These are phyloP conservation scores for Patella caerulea DNA, from an alignment of 2,888 invertebrate genomes.

Conservation along the genomic window DNA sequence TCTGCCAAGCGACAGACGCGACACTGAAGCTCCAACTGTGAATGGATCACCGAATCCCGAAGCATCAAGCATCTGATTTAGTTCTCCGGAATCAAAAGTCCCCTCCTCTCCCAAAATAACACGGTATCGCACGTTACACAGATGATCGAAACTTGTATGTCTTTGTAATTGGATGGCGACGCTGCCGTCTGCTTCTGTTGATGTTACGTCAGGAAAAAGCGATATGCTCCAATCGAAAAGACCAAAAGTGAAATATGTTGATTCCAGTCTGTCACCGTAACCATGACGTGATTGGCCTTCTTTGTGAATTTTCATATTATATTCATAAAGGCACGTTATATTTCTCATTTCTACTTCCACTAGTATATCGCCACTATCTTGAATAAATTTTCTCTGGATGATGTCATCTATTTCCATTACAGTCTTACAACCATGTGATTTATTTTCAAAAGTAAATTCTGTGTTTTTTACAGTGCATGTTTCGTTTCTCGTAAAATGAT, in stretches of 20 bases:
- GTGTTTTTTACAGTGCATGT: conserved; percentile 84
- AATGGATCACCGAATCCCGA: conserved; percentile 63
- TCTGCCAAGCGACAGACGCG: conserved; percentile 53
- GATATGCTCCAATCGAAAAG: conserved; percentile 86
- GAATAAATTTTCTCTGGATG: conserved; percentile 79
- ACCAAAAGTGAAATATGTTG: conserved; percentile 83
- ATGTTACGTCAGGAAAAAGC: conserved; percentile 62
- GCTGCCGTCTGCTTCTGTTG: conserved; percentile 61
- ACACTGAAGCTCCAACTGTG: conserved; percentile 56
- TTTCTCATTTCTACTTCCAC: conserved; percentile 84
- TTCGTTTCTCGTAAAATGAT: conserved; percentile 87
- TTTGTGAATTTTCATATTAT: conserved; percentile 78
- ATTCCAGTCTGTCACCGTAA: conserved; percentile 74
- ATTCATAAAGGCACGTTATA: conserved; percentile 82
- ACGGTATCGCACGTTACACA: conserved; percentile 82
- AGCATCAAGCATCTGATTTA: conserved; percentile 63
- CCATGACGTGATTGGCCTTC: conserved; percentile 51
- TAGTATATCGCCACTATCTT: conserved; percentile 85
- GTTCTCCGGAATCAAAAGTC: conserved; percentile 59
- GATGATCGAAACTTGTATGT: conserved; percentile 86
- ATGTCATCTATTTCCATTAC: conserved; percentile 68
- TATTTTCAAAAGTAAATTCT: conserved; percentile 70
- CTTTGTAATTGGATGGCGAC: conserved; percentile 76
- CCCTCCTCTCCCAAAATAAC: conserved; percentile 72
- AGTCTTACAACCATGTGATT: conserved; percentile 64